Percentiles rank a stretch among this genome's conserved stretches.
phyloP scores from a whole-genome alignment of 1,140 invertebrate species.

The Laupala kohalensis region DNA sequence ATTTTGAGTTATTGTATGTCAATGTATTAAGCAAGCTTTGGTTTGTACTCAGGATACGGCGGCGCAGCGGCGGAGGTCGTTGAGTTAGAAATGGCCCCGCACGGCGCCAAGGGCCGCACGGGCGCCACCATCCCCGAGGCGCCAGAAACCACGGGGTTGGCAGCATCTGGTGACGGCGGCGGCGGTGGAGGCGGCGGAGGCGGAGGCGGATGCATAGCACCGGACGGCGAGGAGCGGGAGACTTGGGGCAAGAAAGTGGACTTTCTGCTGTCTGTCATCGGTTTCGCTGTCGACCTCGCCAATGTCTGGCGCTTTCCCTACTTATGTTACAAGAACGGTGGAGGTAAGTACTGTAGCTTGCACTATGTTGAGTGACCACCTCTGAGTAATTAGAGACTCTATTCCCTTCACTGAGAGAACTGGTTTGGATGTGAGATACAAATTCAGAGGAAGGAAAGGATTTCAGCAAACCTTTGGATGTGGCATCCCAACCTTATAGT shows the following conservation, averaged over 20 bases:
- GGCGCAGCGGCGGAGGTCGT: no score
- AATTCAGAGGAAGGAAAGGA: no score
- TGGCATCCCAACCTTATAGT: no score
- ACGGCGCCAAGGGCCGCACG: neutral
- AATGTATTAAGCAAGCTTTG: no score
- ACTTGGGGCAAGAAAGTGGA: constrained; percentile 50
- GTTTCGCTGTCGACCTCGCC: constrained; percentile 46
- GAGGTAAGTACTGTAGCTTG: constrained; percentile 27
- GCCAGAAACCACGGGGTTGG: neutral
- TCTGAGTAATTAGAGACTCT: no score
- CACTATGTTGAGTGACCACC: no score
- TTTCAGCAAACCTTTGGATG: no score
- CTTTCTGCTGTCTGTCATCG: constrained; percentile 49
- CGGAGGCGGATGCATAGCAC: constrained; percentile 7
- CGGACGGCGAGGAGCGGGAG: constrained; percentile 28
- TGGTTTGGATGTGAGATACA: no score
- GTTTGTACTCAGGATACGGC: no score
- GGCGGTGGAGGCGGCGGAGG: neutral
- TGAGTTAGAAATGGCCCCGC: neutral
- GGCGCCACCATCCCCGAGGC: neutral
- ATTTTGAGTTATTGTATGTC: no score
- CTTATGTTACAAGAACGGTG: constrained; percentile 32
- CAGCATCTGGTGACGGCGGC: neutral
- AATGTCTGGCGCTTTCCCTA: constrained; percentile 44
- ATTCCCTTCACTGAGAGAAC: no score